Conservation (phyloP, 2,113 vertebrate genomes). For the Gymnorhina tibicen region DNA sequence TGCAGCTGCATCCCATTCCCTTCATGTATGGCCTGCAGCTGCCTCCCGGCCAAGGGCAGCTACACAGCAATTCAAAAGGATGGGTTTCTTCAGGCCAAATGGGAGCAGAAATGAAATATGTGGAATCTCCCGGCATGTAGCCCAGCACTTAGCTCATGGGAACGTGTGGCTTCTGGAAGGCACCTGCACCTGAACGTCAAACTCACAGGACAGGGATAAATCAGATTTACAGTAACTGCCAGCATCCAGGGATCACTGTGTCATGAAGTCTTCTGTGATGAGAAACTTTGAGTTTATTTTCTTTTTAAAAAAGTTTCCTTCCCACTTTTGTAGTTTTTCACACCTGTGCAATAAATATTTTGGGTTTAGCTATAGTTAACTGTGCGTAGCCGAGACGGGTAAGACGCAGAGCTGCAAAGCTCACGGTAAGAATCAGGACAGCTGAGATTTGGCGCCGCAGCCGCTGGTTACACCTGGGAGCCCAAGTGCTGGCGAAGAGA, state of each 20-base stretch:
- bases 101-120: background rate
- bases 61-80: background rate
- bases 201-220: background rate
- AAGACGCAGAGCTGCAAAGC: background rate
- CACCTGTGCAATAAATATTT: background rate
- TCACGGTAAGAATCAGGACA: background rate
- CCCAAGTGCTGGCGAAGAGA: background rate
- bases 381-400: background rate
- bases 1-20: background rate
- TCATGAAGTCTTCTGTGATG: background rate
- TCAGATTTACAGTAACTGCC: background rate
- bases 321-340: background rate
- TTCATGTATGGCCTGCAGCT: background rate
- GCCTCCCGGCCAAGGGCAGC: background rate
- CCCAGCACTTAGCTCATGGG: background rate
- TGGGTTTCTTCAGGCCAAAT: background rate
- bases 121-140: background rate
- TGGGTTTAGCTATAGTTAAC: background rate
- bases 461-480: background rate
- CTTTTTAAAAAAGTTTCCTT: background rate
- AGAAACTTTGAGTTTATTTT: background rate
- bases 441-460: background rate
- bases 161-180: background rate
- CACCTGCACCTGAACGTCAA: background rate
- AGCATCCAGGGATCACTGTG: background rate